These are phyloP conservation scores for Regulus satrapa DNA, from an alignment of 2,113 vertebrate species.

Conservation along the genomic window DNA sequence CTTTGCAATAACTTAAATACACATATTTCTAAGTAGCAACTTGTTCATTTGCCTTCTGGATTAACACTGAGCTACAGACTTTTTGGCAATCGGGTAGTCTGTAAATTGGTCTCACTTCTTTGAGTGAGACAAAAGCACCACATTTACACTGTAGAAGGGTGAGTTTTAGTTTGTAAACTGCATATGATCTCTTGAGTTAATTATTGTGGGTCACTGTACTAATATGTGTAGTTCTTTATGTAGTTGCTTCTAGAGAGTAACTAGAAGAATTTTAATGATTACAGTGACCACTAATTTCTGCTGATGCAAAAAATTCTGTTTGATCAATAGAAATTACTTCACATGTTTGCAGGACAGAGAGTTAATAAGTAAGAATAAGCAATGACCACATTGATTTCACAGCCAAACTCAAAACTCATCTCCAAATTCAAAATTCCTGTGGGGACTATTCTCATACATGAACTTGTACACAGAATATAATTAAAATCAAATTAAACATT, in stretches of 20 bases:
- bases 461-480: neutral
- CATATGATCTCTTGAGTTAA: neutral
- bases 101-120: neutral
- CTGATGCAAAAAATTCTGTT: neutral
- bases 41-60: neutral
- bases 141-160: neutral
- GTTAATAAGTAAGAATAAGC: neutral
- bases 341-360: neutral
- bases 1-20: neutral
- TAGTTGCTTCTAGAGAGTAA: neutral
- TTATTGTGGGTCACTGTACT: neutral
- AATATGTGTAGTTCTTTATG: neutral
- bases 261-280: neutral
- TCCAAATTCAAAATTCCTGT: neutral
- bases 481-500: neutral
- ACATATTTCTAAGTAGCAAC: neutral
- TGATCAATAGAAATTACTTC: neutral
- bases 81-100: neutral
- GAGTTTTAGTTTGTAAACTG: neutral
- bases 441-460: neutral
- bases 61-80: neutral
- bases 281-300: neutral
- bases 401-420: neutral
- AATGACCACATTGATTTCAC: neutral
- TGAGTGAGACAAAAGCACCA: neutral